Percentiles rank a stretch among this genome's conserved stretches.
Evolutionary conservation across 2,797 vertebrate species (phyloP).

Genomic region (Cetoscarus ocellatus): DNA sequence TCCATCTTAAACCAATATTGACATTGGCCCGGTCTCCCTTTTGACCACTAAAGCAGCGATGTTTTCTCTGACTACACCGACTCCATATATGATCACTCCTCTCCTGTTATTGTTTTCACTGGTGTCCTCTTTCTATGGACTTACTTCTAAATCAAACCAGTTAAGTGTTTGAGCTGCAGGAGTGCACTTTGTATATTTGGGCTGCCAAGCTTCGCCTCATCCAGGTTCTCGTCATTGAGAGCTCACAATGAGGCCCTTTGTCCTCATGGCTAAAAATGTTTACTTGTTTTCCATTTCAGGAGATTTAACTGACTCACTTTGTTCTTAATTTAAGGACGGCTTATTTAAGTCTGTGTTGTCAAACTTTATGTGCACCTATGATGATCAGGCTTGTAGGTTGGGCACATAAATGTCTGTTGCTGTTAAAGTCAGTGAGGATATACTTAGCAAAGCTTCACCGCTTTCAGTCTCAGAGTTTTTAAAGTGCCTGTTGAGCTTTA

Average conservation of each 20-base stretch:
- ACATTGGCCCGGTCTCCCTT: slow-evolving; percentile 50
- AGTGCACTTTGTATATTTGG: slow-evolving; percentile 58
- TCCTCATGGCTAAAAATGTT: slow-evolving; percentile 63
- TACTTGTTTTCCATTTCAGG: slow-evolving; percentile 65
- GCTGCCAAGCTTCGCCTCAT: slow-evolving; percentile 69
- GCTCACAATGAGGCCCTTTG: slow-evolving; percentile 79
- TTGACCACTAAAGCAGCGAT: slow-evolving; percentile 43
- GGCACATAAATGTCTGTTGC: slow-evolving; percentile 39
- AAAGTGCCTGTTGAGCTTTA: slow-evolving; percentile 60
- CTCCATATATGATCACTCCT: slow-evolving; percentile 39
- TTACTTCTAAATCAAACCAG: slow-evolving; percentile 60
- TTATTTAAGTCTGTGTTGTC: slow-evolving; percentile 48
- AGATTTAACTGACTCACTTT: slow-evolving; percentile 61
- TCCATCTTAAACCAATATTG: slow-evolving; percentile 77
- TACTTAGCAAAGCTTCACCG: slow-evolving; percentile 24
- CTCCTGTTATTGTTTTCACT: slow-evolving; percentile 67
- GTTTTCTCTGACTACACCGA: slow-evolving; percentile 48
- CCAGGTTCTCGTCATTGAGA: slow-evolving; percentile 62
- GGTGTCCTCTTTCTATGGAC: slow-evolving; percentile 51
- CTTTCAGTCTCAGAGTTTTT: slow-evolving; percentile 43
- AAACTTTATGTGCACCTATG: slow-evolving; percentile 14
- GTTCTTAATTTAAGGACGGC: slow-evolving; percentile 47
- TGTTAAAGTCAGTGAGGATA: slow-evolving; percentile 56
- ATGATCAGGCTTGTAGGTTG: slow-evolving; percentile 19
- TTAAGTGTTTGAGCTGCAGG: slow-evolving; percentile 46